These are phyloP conservation scores for Micromys minutus DNA, from an alignment of 2,113 vertebrate genomes.

Conservation along the genomic window DNA sequence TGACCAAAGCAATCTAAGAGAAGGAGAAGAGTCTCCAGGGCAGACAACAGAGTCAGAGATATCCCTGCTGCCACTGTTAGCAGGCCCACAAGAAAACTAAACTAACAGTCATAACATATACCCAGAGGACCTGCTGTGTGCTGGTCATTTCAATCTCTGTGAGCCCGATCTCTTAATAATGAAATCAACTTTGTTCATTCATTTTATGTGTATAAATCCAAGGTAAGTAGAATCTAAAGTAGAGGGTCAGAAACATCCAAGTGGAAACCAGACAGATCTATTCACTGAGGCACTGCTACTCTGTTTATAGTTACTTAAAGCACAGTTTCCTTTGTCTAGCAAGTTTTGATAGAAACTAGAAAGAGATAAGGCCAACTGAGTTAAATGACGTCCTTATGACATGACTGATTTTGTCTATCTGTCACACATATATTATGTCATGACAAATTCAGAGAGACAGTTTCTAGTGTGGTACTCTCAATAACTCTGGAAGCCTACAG, in stretches of 20 bases:
- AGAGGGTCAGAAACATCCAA: neutral
- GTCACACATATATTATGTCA: neutral
- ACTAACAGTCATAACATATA: neutral
- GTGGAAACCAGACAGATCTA: neutral
- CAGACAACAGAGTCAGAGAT: neutral
- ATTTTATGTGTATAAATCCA: neutral
- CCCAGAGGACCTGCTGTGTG: neutral
- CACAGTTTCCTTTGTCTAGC: neutral
- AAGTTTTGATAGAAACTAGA: neutral
- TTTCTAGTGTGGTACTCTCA: neutral
- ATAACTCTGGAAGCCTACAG: neutral
- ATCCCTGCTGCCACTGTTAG: neutral
- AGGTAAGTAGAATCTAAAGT: neutral
- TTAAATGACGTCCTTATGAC: neutral
- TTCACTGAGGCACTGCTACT: neutral
- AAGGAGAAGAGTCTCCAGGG: neutral
- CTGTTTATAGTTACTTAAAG: neutral
- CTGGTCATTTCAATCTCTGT: neutral
- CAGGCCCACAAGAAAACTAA: neutral
- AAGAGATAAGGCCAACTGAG: neutral
- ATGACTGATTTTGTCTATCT: conserved; percentile 20
- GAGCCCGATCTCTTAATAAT: neutral
- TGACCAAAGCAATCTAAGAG: neutral
- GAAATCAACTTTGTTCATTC: neutral
- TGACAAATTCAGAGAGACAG: neutral